Conservation (phyloP, 2,888 invertebrate species). For the Oxyteleia sp. region DNA sequence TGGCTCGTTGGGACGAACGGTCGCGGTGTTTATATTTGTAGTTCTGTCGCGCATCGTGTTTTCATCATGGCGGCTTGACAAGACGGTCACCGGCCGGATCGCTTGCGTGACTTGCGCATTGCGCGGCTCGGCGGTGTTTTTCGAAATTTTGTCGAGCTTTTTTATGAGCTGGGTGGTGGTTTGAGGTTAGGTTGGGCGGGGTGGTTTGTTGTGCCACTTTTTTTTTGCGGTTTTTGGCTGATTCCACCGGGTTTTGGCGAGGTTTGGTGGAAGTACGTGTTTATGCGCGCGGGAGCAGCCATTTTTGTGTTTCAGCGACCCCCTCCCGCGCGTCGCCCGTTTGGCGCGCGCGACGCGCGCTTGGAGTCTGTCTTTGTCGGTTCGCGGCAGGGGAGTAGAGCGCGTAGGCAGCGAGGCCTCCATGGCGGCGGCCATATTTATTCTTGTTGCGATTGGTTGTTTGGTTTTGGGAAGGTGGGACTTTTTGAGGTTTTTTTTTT, state of each 20-base stretch:
- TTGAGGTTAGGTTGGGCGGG: conserved; percentile 1
- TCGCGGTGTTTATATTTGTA: conserved; percentile 59
- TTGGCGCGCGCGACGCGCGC: conserved; percentile 67
- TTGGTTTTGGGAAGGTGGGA: conserved; percentile 32
- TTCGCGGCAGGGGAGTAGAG: conserved; percentile 56
- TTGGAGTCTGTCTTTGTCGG: conserved; percentile 71
- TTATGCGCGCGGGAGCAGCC: conserved; percentile 87
- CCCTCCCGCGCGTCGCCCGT: no score
- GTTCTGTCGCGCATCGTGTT: conserved; percentile 54
- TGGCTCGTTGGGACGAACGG: no score
- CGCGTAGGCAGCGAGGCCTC: conserved; percentile 60
- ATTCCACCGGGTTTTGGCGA: no score
- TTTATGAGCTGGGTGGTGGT: no score
- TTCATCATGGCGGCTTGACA: conserved; percentile 86
- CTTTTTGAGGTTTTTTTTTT: background rate
- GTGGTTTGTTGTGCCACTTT: background rate
- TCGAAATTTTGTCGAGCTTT: background rate
- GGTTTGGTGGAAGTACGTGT: no score
- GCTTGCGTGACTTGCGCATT: conserved; percentile 70
- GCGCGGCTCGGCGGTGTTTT: background rate
- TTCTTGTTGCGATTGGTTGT: conserved; percentile 50
- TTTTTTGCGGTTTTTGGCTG: conserved; percentile 1
- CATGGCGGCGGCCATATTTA: conserved; percentile 68
- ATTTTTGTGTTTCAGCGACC: conserved; percentile 77
- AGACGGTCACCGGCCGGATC: conserved; percentile 86